A percentile compares a stretch with the other conserved stretches of the same genome.
phyloP scores from a whole-genome alignment of 2,113 vertebrate species.

The Catharus bicknelli region DNA sequence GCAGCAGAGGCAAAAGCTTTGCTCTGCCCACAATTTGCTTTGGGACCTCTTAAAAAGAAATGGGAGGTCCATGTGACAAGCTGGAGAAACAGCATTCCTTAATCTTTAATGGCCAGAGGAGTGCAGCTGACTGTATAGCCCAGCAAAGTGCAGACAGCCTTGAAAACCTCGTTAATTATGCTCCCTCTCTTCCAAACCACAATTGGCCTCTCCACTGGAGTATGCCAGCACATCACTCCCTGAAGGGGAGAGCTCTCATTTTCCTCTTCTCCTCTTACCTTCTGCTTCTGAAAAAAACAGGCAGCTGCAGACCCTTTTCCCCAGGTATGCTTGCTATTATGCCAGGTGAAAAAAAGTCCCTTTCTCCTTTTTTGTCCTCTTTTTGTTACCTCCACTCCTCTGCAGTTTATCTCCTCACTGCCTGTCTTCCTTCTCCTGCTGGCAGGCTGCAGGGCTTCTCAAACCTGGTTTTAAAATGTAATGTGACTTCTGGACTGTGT shows the following conservation, averaged over 20 bases:
- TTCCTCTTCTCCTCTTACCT: neutral
- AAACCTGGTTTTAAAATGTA: neutral
- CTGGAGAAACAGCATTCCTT: neutral
- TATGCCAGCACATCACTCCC: neutral
- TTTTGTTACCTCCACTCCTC: neutral
- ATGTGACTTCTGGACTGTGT: neutral
- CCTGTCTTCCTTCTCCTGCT: neutral
- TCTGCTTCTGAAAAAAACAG: neutral
- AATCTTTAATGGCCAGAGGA: neutral
- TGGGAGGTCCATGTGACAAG: fast-evolving
- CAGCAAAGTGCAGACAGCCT: neutral
- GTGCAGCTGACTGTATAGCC: fast-evolving
- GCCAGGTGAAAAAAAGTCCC: neutral
- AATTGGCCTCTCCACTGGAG: neutral
- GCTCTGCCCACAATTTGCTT: neutral
- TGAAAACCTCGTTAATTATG: neutral
- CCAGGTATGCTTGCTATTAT: neutral
- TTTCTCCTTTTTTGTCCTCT: neutral
- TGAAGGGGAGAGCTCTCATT: neutral
- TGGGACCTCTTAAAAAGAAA: neutral
- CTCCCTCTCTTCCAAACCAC: neutral
- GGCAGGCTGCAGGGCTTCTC: slow-evolving; percentile 19
- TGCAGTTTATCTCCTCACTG: neutral
- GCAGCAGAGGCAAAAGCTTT: neutral
- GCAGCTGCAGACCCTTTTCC: neutral